Percentiles rank a stretch among this genome's conserved stretches.
Evolutionary conservation across 2,888 invertebrate species (phyloP).

Genomic region (Pristionchus mayeri): DNA sequence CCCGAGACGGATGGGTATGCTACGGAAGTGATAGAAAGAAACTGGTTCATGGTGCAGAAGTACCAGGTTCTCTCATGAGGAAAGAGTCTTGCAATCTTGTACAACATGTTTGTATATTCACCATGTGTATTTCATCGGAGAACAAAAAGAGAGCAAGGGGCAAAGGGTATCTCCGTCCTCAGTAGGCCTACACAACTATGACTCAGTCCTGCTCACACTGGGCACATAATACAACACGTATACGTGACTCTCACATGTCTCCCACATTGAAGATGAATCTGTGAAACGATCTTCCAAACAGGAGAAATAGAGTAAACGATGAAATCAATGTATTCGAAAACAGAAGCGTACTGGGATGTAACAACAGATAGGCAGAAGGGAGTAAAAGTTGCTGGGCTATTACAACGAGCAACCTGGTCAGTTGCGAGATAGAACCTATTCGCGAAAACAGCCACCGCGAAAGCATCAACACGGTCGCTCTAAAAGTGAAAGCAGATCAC

Average conservation of each 20-base stretch:
- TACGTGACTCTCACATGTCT: not conserved
- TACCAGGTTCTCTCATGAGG: not conserved
- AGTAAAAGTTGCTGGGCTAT: slow-evolving; percentile 38
- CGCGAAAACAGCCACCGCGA: not conserved
- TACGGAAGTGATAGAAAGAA: no score
- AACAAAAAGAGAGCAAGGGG: slow-evolving; percentile 10
- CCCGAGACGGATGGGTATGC: not conserved
- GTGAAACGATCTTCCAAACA: no score
- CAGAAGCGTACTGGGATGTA: not conserved
- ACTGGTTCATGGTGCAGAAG: no score
- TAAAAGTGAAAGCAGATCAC: not conserved
- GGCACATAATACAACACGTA: not conserved
- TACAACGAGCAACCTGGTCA: slow-evolving; percentile 16
- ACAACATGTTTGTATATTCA: no score
- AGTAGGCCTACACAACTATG: not conserved
- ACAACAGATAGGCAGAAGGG: not conserved
- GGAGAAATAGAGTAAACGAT: no score
- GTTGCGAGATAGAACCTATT: slow-evolving; percentile 16
- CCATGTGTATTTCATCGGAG: slow-evolving; percentile 19
- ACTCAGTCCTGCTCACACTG: not conserved
- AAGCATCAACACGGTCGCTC: not conserved
- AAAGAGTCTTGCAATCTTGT: slow-evolving; percentile 19
- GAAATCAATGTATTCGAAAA: no score
- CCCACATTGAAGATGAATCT: not conserved
- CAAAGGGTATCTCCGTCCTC: slow-evolving; percentile 35